Evolutionary conservation across 2,888 invertebrate genomes (phyloP), one percentile per base, ranked within the genome.

Genomic region (Lysandra bellargus): DNA sequence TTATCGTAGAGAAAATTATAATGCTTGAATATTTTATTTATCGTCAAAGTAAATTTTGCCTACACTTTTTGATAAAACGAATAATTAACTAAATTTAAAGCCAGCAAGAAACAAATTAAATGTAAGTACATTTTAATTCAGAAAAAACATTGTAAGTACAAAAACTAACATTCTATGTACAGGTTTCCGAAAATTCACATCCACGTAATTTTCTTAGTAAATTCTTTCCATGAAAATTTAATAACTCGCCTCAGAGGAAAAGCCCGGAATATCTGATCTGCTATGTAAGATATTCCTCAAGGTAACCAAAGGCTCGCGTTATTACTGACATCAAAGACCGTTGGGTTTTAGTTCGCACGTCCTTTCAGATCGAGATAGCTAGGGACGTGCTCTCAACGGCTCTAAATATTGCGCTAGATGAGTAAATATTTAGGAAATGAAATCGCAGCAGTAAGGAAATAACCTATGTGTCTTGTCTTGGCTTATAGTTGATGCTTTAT

Each of bases 361-460:
- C 53, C 69, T 76, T 77, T 79, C 76, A 79, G 53, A 75, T 64
- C 72, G 80, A 79, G 80, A 81, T 79, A 79, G 80, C 78, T 69
- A 53, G 78, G 78, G 78, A 79, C 79, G 74, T 57, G 79, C 79
- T 79, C 61, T 74, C 74, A 74, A 74, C 79, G 74, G 57, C 37
- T 76, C 76, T 53, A 57, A 76, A 76, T 57, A 76, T 76, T 76
- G 17, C 49, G 76, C 76, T 57, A 53, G 53, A 49, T 30, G 30
- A 76, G 53, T 76, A 53, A 76, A 76, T 75, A 75, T 57, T 76
- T 57, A 30, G 76, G 76, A 76, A 57, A 75, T 74, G 74, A 74
- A 74, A 49, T 76, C 17, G 33, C 33, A 57, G 23, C 23, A 23
- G 30, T 49, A 44, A 75, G 75, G 75, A 75, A 75, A 75, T 75